Conservation (phyloP, 2,113 vertebrate species). For the Mustelus asterias region DNA sequence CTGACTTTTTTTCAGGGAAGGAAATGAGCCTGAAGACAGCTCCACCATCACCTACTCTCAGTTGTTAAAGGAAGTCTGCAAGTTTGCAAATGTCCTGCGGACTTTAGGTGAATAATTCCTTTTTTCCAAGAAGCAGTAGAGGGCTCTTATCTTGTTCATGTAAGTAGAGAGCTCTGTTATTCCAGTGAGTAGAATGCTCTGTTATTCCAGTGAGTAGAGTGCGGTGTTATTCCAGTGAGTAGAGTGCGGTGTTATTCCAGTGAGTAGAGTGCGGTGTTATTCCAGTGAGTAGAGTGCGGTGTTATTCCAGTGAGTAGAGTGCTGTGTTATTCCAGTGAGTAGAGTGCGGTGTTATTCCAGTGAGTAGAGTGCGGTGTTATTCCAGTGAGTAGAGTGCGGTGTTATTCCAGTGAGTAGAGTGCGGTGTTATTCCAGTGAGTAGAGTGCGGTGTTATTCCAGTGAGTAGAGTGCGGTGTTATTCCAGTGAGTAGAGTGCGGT, state of each 20-base stretch:
- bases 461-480: neutral
- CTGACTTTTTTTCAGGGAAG: conserved; percentile 56
- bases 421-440: neutral
- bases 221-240: neutral
- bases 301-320: neutral
- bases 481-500: no score
- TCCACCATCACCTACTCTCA: conserved; percentile 59
- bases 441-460: neutral
- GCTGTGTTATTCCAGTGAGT: neutral
- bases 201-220: neutral
- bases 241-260: neutral
- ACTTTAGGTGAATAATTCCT: conserved; percentile 52
- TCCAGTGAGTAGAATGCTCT: neutral
- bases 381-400: neutral
- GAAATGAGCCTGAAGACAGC: conserved; percentile 61
- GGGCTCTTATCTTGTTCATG: neutral
- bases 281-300: neutral
- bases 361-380: neutral
- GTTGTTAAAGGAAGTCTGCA: conserved; percentile 63
- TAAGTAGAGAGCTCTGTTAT: conserved; percentile 9
- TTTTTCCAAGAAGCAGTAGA: conserved; percentile 3
- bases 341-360: neutral
- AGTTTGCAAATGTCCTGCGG: conserved; percentile 62
- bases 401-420: neutral
- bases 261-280: neutral